These are phyloP conservation scores for Carabus problematicus DNA, from an alignment of 2,888 invertebrate species.

Conservation along the genomic window DNA sequence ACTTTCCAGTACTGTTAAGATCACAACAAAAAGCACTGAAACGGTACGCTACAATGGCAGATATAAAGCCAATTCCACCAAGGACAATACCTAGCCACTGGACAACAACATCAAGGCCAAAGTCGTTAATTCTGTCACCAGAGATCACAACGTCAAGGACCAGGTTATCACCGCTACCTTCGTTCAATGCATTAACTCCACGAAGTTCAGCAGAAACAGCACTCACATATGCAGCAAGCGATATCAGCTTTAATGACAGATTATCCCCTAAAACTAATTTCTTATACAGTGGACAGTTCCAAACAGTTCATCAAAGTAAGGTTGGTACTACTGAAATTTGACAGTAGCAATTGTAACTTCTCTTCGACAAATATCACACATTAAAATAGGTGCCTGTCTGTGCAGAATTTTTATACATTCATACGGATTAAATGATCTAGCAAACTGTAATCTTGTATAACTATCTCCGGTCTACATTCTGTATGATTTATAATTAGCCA, in stretches of 20 bases:
- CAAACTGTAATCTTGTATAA: too few species aligned
- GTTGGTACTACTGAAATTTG: neutral
- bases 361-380: too few species aligned
- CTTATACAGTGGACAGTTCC: conserved; percentile 19
- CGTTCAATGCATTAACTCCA: conserved; percentile 6
- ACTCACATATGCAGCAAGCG: conserved; percentile 13
- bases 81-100: neutral
- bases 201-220: neutral
- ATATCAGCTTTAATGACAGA: conserved; percentile 16
- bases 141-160: neutral
- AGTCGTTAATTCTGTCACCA: conserved; percentile 2
- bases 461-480: too few species aligned
- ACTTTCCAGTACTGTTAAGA: conserved; percentile 25
- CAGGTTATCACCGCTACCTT: neutral
- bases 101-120: conserved; percentile 4
- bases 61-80: conserved; percentile 15
- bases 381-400: too few species aligned
- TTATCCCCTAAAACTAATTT: neutral
- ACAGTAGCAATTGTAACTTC: too few species aligned
- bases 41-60: conserved; percentile 23
- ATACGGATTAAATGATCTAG: too few species aligned
- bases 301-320: conserved; percentile 33
- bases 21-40: conserved; percentile 26
- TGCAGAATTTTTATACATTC: too few species aligned
- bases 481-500: too few species aligned